These are phyloP conservation scores for Coregonus clupeaformis DNA, from an alignment of 2,113 vertebrate species.

Conservation along the genomic window DNA sequence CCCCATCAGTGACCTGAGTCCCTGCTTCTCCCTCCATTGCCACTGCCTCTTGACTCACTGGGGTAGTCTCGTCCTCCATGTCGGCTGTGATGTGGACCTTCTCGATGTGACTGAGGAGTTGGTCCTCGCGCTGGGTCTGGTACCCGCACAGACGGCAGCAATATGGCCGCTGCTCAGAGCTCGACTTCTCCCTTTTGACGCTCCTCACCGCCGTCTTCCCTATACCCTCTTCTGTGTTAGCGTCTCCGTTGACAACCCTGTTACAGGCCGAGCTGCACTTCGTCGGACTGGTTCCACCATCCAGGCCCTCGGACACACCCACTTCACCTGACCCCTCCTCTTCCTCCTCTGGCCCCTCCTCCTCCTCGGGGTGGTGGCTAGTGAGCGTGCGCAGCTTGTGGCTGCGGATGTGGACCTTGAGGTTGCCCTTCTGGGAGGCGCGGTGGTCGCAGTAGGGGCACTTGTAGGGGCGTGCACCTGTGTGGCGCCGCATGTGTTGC, in stretches of 20 bases:
- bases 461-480: slow-evolving; percentile 93
- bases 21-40: slow-evolving; percentile 59
- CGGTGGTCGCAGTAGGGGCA: slow-evolving; percentile 95
- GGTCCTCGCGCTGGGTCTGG: slow-evolving; percentile 82
- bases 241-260: slow-evolving; percentile 78
- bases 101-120: slow-evolving; percentile 87
- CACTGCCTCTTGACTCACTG: slow-evolving; percentile 71
- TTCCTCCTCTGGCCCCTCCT: slow-evolving; percentile 71
- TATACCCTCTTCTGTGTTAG: slow-evolving; percentile 67
- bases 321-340: slow-evolving; percentile 72
- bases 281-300: slow-evolving; percentile 86
- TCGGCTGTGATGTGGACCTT: slow-evolving; percentile 88
- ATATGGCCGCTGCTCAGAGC: slow-evolving; percentile 77
- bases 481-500: slow-evolving; percentile 95
- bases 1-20: slow-evolving; percentile 71
- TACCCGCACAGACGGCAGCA: slow-evolving; percentile 86
- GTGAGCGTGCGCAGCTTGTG: slow-evolving; percentile 89
- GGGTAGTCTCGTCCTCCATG: slow-evolving; percentile 66
- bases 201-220: slow-evolving; percentile 82
- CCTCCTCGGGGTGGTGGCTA: slow-evolving; percentile 78
- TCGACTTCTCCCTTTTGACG: slow-evolving; percentile 78
- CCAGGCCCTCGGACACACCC: slow-evolving; percentile 83
- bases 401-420: slow-evolving; percentile 94
- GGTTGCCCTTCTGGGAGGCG: slow-evolving; percentile 93
- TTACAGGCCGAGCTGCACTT: slow-evolving; percentile 91